Base-by-base conservation (phyloP, 2,113 vertebrate species). In the Otis tarda region DNA sequence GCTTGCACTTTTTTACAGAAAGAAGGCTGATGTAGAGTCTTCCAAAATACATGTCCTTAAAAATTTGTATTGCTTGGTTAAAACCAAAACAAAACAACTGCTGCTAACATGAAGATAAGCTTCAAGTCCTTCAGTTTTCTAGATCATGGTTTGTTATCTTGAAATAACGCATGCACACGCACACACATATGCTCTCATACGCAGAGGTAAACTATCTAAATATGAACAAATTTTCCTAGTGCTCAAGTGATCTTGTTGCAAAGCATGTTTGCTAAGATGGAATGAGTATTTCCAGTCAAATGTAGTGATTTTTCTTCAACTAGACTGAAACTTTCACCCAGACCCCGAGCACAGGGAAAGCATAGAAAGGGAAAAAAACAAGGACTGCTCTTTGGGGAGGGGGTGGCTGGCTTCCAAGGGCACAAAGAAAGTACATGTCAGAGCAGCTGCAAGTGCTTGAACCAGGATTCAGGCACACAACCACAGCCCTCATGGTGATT, bases 371-470 rank as follows among this genome's bases (percentile, higher is more conserved):
- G 45, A 25, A 80, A 85, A 85, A 87, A 93, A 35, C 20, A 73
- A 84, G 33, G 50, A 28, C 45, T 87, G 49, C 22, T 73, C 37
- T 90, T 92, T 81, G 71, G 69, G 59, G 60, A 88, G 41, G 17
- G 16, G 31, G 86, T 96, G 88, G 85, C 90, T 89, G 80, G 24
- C 27, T 87, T 94, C 85, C 88, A 96, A 92, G 56, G 80, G 52
- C 73, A 89, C 75, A 78, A 81, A 91, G 85, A 56, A 89, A 78
- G 41, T 96, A 89, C 93, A 83, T 90, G 95, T 92, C 73, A 37
- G 79, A 93, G 83, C 93, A 94, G 94, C 92, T 96, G 94, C 92
- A 94, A 81, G 56, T 52, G 57, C 94, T 93, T 94, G 88, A 96
- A 88, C 79, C 87, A 83, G 52, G 88, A 83, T 94, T 90, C 70